phyloP scores from a whole-genome alignment of 2,888 invertebrate genomes.

The Drosophila anomalata region DNA sequence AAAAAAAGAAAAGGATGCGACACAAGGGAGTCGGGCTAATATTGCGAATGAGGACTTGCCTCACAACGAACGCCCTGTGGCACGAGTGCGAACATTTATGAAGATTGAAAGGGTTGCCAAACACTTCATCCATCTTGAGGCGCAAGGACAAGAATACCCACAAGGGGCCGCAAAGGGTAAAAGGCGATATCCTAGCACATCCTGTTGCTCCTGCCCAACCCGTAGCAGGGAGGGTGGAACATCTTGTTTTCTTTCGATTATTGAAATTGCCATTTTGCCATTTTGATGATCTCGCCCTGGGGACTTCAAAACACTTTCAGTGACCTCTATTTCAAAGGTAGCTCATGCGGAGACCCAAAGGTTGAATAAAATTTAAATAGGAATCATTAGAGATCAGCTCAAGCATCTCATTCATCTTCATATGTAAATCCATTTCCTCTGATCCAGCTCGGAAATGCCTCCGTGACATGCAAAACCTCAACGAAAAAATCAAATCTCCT shows the following conservation, averaged over 20 bases:
- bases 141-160: conserved; percentile 33
- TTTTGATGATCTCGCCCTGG: conserved; percentile 57
- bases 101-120: conserved; percentile 83
- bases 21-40: conserved; percentile 76
- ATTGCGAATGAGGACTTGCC: conserved; percentile 46
- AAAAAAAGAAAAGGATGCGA: conserved; percentile 63
- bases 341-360: conserved; percentile 10
- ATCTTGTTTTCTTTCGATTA: conserved; percentile 81
- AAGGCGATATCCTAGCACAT: conserved; percentile 31
- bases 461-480: conserved; percentile 71
- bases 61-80: conserved; percentile 58
- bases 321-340: conserved; percentile 63
- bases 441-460: conserved; percentile 67
- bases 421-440: conserved; percentile 79
- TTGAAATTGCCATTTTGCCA: conserved; percentile 72
- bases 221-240: conserved; percentile 31
- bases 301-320: conserved; percentile 43
- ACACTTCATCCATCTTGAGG: conserved; percentile 81
- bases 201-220: conserved; percentile 52
- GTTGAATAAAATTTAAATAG: conserved; percentile 58
- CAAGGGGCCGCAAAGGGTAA: conserved; percentile 42
- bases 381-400: conserved; percentile 46
- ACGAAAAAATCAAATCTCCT: conserved; percentile 27
- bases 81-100: conserved; percentile 80
- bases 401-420: conserved; percentile 63